Evolutionary conservation across 2,113 vertebrate genomes (phyloP), one percentile per base, ranked within the genome.

Genomic region (Clupea harengus): DNA sequence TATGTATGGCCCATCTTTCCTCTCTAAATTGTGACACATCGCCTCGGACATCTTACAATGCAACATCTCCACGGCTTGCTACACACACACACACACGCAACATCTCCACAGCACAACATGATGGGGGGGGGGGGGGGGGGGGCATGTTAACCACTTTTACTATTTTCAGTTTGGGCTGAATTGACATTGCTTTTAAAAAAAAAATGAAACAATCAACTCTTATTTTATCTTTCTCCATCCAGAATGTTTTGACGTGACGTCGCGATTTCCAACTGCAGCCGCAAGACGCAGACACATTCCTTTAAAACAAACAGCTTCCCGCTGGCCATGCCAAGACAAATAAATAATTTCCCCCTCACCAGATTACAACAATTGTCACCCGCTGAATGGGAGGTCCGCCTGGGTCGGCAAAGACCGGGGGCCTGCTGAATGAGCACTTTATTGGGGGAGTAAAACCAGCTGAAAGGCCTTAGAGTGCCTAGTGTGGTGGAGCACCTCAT

Each of bases 271-370:
- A 83, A 32, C 86, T 13, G 6, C 13, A 57, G 28, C 39, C 78
- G 81, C 49, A 82, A 83, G 89, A 47, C 86, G 88, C 32, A 80
- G 47, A 60, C 86, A 83, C 47, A 82, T 64, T 90, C 80, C 82
- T 86, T 84, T 57, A 91, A 90, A 89, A 85, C 88, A 91, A 90
- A 89, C 49, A 80, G 84, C 50, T 25, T 89, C 83, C 81, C 84
- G 87, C 81, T 85, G 67, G 89, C 89, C 45, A 86, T 89, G 85
- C 91, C 57, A 89, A 91, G 87, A 85, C 87, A 87, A 89, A 89
- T 75, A 83, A 86, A 87, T 82, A 44, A 83, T 89, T 88, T 88
- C 86, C 45, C 87, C 83, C 82, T 85, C 44, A 88, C 84, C 82
- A 54, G 32, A 83, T 89, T 46, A 47, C 72, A 57, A 91, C 86